Conservation (phyloP, 2,113 vertebrate species). For the Macrotus californicus region DNA sequence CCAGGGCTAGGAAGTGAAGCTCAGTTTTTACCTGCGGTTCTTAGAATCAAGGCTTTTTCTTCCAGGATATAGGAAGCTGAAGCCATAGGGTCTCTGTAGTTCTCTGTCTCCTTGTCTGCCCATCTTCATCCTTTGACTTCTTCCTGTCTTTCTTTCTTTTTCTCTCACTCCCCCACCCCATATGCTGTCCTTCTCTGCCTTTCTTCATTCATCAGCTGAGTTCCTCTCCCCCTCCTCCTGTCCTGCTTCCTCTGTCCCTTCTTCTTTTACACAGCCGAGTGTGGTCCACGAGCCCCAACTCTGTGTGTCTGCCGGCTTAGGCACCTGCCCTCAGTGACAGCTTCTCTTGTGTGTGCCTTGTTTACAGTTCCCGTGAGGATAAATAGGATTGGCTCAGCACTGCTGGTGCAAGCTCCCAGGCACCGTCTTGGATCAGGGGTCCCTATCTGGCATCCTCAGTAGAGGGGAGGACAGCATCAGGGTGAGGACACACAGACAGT, state of each 20-base stretch:
- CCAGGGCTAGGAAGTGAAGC: neutral
- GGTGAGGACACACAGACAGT: neutral
- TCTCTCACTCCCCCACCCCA: fast-evolving
- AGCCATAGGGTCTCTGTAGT: neutral
- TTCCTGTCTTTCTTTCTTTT: neutral
- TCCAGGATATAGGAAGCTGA: neutral
- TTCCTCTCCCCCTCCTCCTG: neutral
- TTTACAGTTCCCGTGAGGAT: neutral
- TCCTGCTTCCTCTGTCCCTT: neutral
- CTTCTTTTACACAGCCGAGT: neutral
- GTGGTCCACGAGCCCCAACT: neutral
- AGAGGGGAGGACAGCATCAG: fast-evolving
- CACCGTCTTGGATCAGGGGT: fast-evolving
- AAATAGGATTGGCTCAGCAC: neutral
- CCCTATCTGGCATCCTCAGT: no score
- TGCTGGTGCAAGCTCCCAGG: neutral
- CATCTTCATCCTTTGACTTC: no score
- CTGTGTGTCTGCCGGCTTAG: neutral
- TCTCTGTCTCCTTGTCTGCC: neutral
- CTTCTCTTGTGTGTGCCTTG: neutral
- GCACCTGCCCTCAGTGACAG: neutral
- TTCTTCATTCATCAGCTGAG: neutral
- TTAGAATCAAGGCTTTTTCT: neutral
- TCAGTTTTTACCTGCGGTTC: neutral
- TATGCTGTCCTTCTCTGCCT: neutral